Base-by-base conservation (phyloP, 2,797 vertebrate species). In the Parauchenoglanis ngamensis region DNA sequence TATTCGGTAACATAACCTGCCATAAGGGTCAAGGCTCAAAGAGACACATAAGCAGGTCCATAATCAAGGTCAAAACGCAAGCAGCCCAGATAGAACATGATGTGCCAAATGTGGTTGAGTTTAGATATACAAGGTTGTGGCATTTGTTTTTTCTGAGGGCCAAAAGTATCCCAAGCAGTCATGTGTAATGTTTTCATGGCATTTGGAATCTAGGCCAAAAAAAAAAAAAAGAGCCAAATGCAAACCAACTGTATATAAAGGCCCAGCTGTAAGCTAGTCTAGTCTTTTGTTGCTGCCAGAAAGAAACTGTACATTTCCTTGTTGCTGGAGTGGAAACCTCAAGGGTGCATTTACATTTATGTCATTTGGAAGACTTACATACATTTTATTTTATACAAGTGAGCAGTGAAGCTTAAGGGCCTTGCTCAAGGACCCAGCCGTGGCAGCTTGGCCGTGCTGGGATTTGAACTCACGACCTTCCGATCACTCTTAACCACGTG, bases 51-150 rank as follows among this genome's bases (percentile, higher is more conserved):
- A 80, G 56, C 57, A 70, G 52, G 68, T 59, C 52, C 2, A 17
- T 57, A 84, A 54, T 84, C 10, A 73, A 84, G 83, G 83, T 84
- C 68, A 73, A 46, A 72, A 46, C 49, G 17, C 52, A 72, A 40
- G 7, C 83, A 84, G 67, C 7, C 13, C 23, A 65, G 40, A 46
- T 4, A 65, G 25, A 49, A 65, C 40, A 63, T 65, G 25, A 67
- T 49, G 15, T 40, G 40, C 44, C 40, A 82, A 65, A 82, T 10
- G 25, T 44, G 59, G 40, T 52, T 46, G 40, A 28, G 40, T 49
- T 49, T 83, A 67, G 59, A 82, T 13, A 28, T 25, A 19, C 10
- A 5, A 49, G 59, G 25, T 4, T 31, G 61, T 11, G 44, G 25
- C n/a, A 67, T 31, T 83, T 83, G 52, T 52, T 49, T 49, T 49